Evolutionary conservation across 1,140 invertebrate species (phyloP), one percentile per base, ranked within the genome.

Genomic region (Orchesella cincta): DNA sequence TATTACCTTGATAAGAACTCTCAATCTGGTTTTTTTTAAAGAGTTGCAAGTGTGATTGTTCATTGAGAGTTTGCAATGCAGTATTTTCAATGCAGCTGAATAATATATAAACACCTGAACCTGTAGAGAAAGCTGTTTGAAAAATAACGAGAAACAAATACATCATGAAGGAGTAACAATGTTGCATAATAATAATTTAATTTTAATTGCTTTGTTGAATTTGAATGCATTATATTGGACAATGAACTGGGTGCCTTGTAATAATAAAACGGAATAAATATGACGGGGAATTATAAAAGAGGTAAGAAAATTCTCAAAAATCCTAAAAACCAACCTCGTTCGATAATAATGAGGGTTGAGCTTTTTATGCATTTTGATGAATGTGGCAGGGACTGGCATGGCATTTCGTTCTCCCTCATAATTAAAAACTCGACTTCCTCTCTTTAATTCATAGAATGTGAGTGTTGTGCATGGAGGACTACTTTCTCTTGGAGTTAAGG

Each of bases 1-100:
- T 67, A 67, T 67, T 67, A n/a, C 62, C 29, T 29, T 67, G 62
- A 67, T 67, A 67, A 67, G 62, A 26, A 67, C 33, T 67, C 62
- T 67, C 33, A n/a, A 67, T 33, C 18, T 8, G 39, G 18, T 46
- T 46, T 8, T 18, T 8, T 8, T 46, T 18, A 46, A 8, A 18
- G 39, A 5, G 39, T 46, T 5, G 39, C 5, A 46, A 46, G 18
- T 8, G 39, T 46, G 39, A 18, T 46, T 46, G 39, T 46, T 46
- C 39, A 46, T 46, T 46, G 39, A 5, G 18, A 8, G 5, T 46
- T 46, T 5, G 5, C 39, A 8, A 46, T 46, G 18, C 18, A 46
- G 39, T 46, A 18, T 18, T 8, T 46, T 46, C 18, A 46, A 8
- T 8, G 39, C 5, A 46, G 18, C 39, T 46, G 5, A 46, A 46